phyloP scores from a whole-genome alignment of 1,140 invertebrate species.

The Drosophila paulistorum region DNA sequence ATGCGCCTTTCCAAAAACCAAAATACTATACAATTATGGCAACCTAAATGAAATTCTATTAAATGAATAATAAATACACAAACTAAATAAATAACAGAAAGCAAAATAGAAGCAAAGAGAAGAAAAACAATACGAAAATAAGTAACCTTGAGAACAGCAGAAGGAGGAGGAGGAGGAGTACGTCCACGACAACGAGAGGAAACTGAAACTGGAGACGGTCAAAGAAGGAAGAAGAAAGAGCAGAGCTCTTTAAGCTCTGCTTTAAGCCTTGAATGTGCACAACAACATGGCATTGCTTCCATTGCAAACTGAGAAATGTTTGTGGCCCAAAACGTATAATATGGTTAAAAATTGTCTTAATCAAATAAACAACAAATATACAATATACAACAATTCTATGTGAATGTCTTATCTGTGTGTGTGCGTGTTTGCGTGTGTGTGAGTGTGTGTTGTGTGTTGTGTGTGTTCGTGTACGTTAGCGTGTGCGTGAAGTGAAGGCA shows the following conservation, averaged over 20 bases:
- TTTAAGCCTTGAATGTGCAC: constrained; percentile 3
- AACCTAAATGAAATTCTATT: background rate
- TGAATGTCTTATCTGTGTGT: constrained; percentile 2
- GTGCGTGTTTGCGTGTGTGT: constrained; percentile 38
- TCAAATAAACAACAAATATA: constrained; percentile 1
- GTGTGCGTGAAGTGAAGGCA: constrained; percentile 38
- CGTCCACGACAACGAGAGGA: no score
- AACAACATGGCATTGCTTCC: constrained; percentile 1
- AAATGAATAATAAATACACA: background rate
- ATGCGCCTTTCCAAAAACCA: background rate
- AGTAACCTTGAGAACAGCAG: constrained; percentile 13
- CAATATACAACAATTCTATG: background rate
- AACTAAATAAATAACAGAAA: background rate
- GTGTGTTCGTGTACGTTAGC: background rate
- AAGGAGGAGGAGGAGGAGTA: no score
- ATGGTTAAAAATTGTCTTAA: background rate
- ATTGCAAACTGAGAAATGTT: background rate
- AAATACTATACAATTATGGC: background rate
- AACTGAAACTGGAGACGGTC: no score
- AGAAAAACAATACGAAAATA: constrained; percentile 21
- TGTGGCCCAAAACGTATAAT: background rate
- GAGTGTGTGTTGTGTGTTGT: constrained; percentile 24
- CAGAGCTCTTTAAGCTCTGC: constrained; percentile 7
- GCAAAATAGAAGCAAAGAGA: background rate
- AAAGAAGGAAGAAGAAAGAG: no score